These are phyloP conservation scores for Oryzias javanicus DNA, from an alignment of 2,113 vertebrate genomes.

Conservation along the genomic window DNA sequence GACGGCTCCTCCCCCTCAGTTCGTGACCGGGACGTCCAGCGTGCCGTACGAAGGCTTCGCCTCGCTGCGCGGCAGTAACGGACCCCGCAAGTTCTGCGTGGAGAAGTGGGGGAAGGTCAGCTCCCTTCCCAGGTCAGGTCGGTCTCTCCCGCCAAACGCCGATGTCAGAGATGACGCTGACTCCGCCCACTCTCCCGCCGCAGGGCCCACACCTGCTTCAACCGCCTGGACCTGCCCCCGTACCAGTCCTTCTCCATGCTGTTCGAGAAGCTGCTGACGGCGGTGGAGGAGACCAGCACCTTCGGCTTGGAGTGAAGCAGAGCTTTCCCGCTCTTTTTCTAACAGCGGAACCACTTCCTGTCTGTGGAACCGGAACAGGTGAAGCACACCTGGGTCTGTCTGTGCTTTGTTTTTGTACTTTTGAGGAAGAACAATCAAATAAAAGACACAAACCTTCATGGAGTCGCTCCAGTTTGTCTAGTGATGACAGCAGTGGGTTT, in stretches of 20 bases:
- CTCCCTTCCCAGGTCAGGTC: slow-evolving; percentile 86
- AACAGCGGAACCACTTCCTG: too few relatives aligned
- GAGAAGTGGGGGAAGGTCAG: slow-evolving; percentile 97
- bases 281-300: slow-evolving; percentile 97
- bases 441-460: too few relatives aligned
- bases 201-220: slow-evolving; percentile 98
- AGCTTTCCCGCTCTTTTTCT: too few relatives aligned
- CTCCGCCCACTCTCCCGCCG: not conserved
- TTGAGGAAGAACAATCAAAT: too few relatives aligned
- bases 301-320: slow-evolving; percentile 90
- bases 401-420: too few relatives aligned
- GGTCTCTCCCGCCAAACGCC: too few relatives aligned
- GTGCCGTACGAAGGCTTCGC: slow-evolving; percentile 94
- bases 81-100: slow-evolving; percentile 91
- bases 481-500: too few relatives aligned
- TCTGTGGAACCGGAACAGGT: too few relatives aligned
- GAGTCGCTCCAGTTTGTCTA: too few relatives aligned
- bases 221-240: slow-evolving; percentile 96
- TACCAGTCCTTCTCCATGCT: slow-evolving; percentile 98
- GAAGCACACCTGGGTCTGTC: too few relatives aligned
- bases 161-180: not conserved
- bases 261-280: slow-evolving; percentile 96
- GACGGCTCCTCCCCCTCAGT: slow-evolving; percentile 70
- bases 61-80: slow-evolving; percentile 90
- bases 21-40: slow-evolving; percentile 91